Evolutionary conservation across 2,888 invertebrate species (phyloP), one percentile per base, ranked within the genome.

Genomic region (Rhingia rostrata): DNA sequence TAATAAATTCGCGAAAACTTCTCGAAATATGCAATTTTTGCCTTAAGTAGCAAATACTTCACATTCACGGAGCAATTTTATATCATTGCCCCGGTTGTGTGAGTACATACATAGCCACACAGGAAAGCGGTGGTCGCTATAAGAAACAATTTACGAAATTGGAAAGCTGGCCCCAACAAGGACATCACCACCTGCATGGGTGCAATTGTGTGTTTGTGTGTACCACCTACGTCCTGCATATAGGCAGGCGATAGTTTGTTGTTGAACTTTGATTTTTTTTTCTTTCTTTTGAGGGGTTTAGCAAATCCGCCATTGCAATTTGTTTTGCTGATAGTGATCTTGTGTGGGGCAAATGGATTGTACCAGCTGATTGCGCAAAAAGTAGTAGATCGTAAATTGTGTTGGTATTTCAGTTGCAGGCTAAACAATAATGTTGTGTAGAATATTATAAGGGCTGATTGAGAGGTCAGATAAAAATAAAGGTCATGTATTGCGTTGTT

Each of bases 1-100:
- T 80, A 80, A 58, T 69, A 70, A 74, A 69, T 64, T 69, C 45
- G 61, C 47, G n/a, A 47, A 22, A 70, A 70, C 74, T 60, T 64
- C 6, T 58, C 54, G 39, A 61, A 80, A 80, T 84, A 79, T 84
- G 74, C 80, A 75, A 70, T 84, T 80, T 73, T 61, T 67, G 35
- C 56, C 67, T 61, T 74, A 74, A 84, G 84, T 79, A 78, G 84
- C 79, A 84, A 84, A 84, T 80, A 84, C 80, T 79, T 80, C 54
- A 84, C 79, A 79, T 74, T 70, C 74, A 66, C 53, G 64, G 60
- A 70, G 69, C 80, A 84, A 84, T 84, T 84, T 79, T 37, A 80
- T 72, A 80, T 84, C 79, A 84, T 74, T 79, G 72, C 72, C 22
- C 30, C 49, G 5, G 70, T 77, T 54, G 64, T 66, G 60, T 33